Evolutionary conservation across 2,113 vertebrate species (phyloP).

Genomic region (Geothlypis trichas): DNA sequence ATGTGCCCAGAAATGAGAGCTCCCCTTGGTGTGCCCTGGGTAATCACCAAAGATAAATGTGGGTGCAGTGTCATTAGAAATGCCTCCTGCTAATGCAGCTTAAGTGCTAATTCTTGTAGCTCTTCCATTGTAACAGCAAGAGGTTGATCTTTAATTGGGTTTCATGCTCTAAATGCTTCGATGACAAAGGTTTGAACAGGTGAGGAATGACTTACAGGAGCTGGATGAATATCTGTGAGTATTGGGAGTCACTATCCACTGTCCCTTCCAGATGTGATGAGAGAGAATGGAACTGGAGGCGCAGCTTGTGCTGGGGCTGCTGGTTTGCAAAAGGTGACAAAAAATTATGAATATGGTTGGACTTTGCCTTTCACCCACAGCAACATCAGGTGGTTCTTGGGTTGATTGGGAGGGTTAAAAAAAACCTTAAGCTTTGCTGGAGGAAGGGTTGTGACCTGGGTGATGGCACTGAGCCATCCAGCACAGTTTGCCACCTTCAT

Average conservation of each 20-base stretch:
- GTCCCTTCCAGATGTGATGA: neutral
- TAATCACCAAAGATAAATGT: slow-evolving; percentile 46
- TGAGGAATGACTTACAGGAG: slow-evolving; percentile 43
- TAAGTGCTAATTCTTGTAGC: slow-evolving; percentile 69
- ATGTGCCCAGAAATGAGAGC: neutral
- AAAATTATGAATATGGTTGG: fast-evolving
- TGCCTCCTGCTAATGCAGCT: slow-evolving; percentile 54
- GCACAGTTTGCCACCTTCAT: neutral
- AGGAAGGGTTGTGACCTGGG: too few relatives aligned
- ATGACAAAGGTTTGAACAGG: slow-evolving; percentile 65
- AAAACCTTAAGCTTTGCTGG: neutral
- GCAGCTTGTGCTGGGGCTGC: neutral
- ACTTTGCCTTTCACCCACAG: neutral
- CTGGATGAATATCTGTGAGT: neutral
- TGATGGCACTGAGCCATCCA: fast-evolving
- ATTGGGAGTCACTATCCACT: neutral
- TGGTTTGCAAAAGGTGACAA: neutral
- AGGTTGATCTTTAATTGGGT: slow-evolving; percentile 67
- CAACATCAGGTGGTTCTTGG: neutral
- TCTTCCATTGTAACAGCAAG: slow-evolving; percentile 55
- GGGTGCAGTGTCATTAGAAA: slow-evolving; percentile 23
- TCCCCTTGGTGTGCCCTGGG: neutral
- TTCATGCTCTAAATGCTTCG: slow-evolving; percentile 70
- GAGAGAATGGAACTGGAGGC: neutral
- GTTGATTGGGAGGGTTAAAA: neutral